Base-by-base conservation (phyloP, 2,888 invertebrate genomes). In the Labia minor region DNA sequence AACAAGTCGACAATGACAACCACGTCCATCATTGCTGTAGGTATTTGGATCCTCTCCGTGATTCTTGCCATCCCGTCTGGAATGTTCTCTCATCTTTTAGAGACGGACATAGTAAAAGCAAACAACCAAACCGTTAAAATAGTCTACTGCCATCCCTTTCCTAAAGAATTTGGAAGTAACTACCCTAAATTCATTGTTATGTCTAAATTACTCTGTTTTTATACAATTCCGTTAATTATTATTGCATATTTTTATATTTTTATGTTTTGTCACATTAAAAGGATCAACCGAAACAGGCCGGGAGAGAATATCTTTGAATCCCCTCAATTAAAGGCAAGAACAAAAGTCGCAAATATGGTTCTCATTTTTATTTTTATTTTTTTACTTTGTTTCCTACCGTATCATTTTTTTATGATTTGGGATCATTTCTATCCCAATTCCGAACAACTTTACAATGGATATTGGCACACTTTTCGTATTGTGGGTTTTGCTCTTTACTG, bases 311-410 rank as follows among this genome's bases (percentile, higher is more conserved):
- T 83, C 67, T 83, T 82, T 63, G 81, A 83, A 66, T 80, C 87
- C 70, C 85, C 86, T 72, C 86, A 86, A 67, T 85, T 87, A 0
- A 86, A 88, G 76, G 87, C 79, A 0, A 73, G 81, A 21, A 70
- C 68, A 62, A 70, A 70, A 61, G 21, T 92, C 14, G 92, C 92
- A 11, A 88, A 92, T 73, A 93, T 95, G 83, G 95, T 95, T 16
- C 84, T 95, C 62, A 86, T 92, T 19, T 94, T 95, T 77, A 93
- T 95, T 33, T 82, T 93, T 80, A 89, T 95, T 26, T 94, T 94
- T 79, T 90, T 92, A 74, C 79, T 90, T 21, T 94, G 93, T 75
- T 93, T 92, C 77, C 83, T 92, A 70, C 93, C 93, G 0, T 86
- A 87, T 73, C 92, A 93, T 78, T 82, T 88, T 8, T 90, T 90